Evolutionary conservation across 92 coral and sea anemone species (phyloP).

Genomic region (Umimayanthus kanabou): DNA sequence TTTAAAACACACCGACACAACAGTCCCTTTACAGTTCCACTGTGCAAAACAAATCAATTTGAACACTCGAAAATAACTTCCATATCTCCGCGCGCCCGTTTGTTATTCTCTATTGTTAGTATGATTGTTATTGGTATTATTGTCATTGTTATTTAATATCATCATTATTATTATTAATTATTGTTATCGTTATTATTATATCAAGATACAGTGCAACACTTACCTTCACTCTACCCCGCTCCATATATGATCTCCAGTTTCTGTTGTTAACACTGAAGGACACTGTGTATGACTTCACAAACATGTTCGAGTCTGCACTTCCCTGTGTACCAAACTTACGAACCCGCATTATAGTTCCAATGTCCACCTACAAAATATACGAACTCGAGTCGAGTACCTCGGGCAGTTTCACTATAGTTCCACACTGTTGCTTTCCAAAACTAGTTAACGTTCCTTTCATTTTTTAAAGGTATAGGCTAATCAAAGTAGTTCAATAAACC

Average conservation of each 20-base stretch:
- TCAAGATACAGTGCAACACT: neutral
- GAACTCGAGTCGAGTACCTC: neutral
- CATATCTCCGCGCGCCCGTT: no score
- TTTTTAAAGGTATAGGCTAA: neutral
- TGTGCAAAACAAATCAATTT: no score
- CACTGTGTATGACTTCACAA: constrained; percentile 18
- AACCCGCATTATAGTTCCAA: constrained; percentile 35
- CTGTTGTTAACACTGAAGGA: neutral
- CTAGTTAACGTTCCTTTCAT: no score
- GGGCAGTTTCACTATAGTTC: neutral
- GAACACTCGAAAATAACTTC: no score
- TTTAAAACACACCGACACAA: no score
- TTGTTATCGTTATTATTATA: neutral
- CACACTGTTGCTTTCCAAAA: neutral
- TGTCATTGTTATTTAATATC: neutral
- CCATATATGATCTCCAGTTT: neutral
- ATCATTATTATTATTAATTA: neutral
- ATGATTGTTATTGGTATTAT: neutral
- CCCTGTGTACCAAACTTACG: constrained; percentile 34
- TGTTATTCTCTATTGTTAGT: neutral
- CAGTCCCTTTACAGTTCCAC: no score
- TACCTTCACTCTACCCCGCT: neutral
- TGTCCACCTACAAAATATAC: constrained; percentile 4
- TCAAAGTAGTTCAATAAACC: neutral
- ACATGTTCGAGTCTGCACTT: constrained; percentile 8